Evolutionary conservation across 2,888 invertebrate species (phyloP).

Genomic region (Dicyrtoma fusca): DNA sequence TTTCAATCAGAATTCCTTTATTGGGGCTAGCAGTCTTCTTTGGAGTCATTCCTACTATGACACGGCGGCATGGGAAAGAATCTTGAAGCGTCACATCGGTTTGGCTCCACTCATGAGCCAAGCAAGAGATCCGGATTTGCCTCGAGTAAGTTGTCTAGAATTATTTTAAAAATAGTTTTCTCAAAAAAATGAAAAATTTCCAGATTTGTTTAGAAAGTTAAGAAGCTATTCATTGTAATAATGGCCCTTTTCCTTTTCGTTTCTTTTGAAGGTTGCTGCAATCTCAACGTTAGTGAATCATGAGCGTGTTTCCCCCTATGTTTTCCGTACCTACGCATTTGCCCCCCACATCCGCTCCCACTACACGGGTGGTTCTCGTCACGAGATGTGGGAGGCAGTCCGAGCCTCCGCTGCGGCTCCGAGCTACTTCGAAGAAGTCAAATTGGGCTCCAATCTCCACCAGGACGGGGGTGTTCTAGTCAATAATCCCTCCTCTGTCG

Average conservation of each 20-base stretch:
- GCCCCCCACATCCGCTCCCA: constrained; percentile 71
- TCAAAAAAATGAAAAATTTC: too few relatives aligned
- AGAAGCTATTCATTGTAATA: too few relatives aligned
- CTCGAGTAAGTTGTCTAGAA: constrained; percentile 62
- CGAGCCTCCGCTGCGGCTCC: constrained; percentile 90
- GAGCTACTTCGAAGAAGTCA: constrained; percentile 84
- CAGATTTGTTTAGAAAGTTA: too few relatives aligned
- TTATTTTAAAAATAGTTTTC: too few relatives aligned
- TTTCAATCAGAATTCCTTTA: constrained; percentile 69
- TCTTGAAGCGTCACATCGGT: constrained; percentile 70
- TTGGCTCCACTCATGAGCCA: constrained; percentile 68
- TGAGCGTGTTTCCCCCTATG: constrained; percentile 71
- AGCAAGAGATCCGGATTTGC: constrained; percentile 63
- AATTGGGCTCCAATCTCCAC: constrained; percentile 70
- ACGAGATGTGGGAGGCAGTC: constrained; percentile 79
- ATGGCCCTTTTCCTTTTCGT: too few relatives aligned
- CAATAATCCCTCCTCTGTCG: constrained; percentile 88
- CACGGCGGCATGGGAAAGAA: constrained; percentile 77
- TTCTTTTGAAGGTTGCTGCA: constrained; percentile 67
- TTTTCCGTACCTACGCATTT: constrained; percentile 83
- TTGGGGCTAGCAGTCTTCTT: constrained; percentile 76
- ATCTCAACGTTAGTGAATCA: constrained; percentile 81
- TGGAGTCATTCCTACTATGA: constrained; percentile 88
- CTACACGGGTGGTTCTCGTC: constrained; percentile 72
- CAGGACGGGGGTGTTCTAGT: constrained; percentile 83